These are phyloP conservation scores for Oryzias celebensis DNA, from an alignment of 2,113 vertebrate species.

Conservation along the genomic window DNA sequence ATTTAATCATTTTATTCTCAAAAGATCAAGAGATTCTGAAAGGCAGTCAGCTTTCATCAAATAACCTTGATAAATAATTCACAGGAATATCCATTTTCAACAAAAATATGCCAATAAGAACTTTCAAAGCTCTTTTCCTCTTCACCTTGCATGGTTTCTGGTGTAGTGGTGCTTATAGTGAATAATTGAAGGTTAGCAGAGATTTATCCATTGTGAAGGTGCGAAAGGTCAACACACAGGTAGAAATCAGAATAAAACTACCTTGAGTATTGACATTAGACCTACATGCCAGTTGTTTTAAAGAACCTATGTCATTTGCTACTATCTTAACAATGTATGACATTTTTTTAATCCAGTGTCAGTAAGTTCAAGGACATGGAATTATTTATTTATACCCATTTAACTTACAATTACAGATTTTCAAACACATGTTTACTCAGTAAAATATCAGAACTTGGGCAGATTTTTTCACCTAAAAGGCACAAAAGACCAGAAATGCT, in stretches of 20 bases:
- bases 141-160: slow-evolving; percentile 15
- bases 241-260: slow-evolving; percentile 9
- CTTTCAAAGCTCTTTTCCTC: slow-evolving; percentile 6
- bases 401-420: too few relatives aligned
- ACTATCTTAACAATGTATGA: too few relatives aligned
- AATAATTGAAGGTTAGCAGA: slow-evolving; percentile 57
- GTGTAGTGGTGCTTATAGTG: slow-evolving; percentile 18
- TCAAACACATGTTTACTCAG: too few relatives aligned
- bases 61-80: slow-evolving; percentile 34
- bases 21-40: slow-evolving; percentile 22
- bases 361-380: too few relatives aligned
- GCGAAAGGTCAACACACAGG: slow-evolving; percentile 36
- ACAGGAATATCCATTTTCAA: slow-evolving; percentile 14
- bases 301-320: neutral
- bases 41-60: slow-evolving; percentile 14
- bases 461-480: too few relatives aligned
- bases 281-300: neutral
- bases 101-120: slow-evolving; percentile 29
- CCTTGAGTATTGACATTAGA: slow-evolving; percentile 3
- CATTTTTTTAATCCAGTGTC: too few relatives aligned
- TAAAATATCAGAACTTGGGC: too few relatives aligned
- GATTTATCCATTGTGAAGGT: slow-evolving; percentile 37
- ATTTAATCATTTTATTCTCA: neutral
- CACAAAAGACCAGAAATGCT: too few relatives aligned
- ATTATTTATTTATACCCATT: too few relatives aligned